These are phyloP conservation scores for Anthophora plumipes DNA, from an alignment of 2,888 invertebrate genomes.

Conservation along the genomic window DNA sequence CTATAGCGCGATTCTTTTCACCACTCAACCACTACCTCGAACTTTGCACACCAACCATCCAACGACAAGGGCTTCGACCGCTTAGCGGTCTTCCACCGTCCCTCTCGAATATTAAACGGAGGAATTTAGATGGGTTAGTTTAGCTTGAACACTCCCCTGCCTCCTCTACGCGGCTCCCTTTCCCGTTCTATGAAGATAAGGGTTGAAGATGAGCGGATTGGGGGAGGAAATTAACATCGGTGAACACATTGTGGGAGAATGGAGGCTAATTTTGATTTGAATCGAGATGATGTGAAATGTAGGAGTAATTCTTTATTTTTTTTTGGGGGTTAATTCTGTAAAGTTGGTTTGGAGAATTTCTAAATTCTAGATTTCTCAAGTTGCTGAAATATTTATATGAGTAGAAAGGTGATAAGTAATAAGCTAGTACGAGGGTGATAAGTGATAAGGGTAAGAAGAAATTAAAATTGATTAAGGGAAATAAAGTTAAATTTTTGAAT, in stretches of 20 bases:
- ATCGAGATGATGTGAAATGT: neutral
- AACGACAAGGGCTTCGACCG: conserved; percentile 4
- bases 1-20: conserved; percentile 46
- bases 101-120: conserved; percentile 35
- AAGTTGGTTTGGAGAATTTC: too few species aligned
- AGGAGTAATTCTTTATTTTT: neutral
- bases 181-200: neutral
- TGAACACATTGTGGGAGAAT: neutral
- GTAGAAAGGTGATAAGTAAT: too few species aligned
- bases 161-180: too few species aligned
- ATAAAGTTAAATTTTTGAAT: too few species aligned
- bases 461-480: too few species aligned
- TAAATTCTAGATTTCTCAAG: too few species aligned
- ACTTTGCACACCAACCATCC: neutral
- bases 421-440: too few species aligned
- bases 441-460: too few species aligned
- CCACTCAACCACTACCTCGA: neutral
- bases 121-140: conserved; percentile 17
- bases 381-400: too few species aligned
- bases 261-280: neutral
- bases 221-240: conserved; percentile 38
- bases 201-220: neutral
- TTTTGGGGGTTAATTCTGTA: too few species aligned
- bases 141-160: neutral
- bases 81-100: neutral